Conservation (phyloP, 2,113 vertebrate genomes). For the pig (Sus scrofa) region DNA sequence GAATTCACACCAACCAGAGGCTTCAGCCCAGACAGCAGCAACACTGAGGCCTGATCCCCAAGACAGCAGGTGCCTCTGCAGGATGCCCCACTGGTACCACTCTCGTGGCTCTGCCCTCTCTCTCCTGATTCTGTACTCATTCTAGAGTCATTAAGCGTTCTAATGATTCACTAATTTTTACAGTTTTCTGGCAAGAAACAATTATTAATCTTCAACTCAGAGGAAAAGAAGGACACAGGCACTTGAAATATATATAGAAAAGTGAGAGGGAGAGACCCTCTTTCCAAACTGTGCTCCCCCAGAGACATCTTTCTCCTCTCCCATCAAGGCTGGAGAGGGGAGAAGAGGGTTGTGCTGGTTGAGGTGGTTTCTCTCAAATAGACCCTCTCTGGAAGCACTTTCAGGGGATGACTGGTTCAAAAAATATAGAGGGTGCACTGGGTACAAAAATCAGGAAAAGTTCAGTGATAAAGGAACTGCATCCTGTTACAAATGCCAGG, state of each 20-base stretch:
- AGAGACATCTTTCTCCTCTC: neutral
- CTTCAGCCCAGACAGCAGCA: rapidly evolving
- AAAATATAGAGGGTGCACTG: neutral
- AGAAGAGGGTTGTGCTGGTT: neutral
- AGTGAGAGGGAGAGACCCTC: neutral
- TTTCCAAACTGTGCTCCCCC: neutral
- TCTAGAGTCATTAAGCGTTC: neutral
- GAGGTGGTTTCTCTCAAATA: neutral
- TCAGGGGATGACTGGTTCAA: neutral
- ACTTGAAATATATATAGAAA: neutral
- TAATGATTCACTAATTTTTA: neutral
- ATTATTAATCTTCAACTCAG: neutral
- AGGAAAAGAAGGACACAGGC: neutral
- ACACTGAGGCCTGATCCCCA: neutral
- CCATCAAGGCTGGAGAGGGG: neutral
- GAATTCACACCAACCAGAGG: neutral
- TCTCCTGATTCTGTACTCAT: neutral
- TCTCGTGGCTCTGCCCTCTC: neutral
- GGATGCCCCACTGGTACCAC: too few relatives aligned
- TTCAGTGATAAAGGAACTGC: neutral
- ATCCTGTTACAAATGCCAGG: neutral
- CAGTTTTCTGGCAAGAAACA: neutral
- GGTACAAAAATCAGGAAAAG: neutral
- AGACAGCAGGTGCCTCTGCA: neutral
- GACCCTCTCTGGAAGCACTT: neutral